phyloP scores from a whole-genome alignment of 2,797 vertebrate genomes.

The Epinephelus coioides region DNA sequence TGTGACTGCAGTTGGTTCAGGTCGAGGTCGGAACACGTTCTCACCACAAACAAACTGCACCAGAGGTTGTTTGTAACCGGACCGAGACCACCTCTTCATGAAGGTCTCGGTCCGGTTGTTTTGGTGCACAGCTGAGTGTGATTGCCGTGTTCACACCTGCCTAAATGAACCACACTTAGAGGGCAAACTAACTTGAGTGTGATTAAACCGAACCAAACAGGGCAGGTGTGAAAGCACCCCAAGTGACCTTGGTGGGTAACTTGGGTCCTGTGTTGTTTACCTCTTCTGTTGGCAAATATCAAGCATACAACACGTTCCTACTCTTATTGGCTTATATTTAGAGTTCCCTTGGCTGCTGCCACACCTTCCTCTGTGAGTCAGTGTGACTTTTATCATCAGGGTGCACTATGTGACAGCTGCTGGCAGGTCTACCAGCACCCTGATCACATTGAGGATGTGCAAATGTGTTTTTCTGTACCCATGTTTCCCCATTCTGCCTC shows the following conservation, averaged over 20 bases:
- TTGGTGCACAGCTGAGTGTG: too few relatives aligned
- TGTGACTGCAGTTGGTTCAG: too few relatives aligned
- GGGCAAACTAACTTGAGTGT: too few relatives aligned
- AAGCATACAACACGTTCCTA: neutral
- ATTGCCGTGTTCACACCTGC: too few relatives aligned
- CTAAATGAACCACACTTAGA: too few relatives aligned
- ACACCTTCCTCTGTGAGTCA: neutral
- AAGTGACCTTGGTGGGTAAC: neutral
- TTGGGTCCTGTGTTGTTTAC: neutral
- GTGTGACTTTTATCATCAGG: slow-evolving; percentile 28
- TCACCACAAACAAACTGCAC: too few relatives aligned
- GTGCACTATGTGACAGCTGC: slow-evolving; percentile 28
- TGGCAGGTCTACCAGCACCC: slow-evolving; percentile 2
- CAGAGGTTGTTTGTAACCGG: too few relatives aligned
- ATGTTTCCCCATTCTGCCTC: neutral
- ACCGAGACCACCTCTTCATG: too few relatives aligned
- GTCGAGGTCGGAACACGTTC: too few relatives aligned
- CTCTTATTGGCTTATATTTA: slow-evolving; percentile 13
- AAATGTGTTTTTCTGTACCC: slow-evolving; percentile 8
- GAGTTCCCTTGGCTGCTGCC: slow-evolving; percentile 13
- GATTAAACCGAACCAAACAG: too few relatives aligned
- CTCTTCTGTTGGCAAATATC: neutral
- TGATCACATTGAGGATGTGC: slow-evolving; percentile 16
- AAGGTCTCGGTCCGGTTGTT: too few relatives aligned
- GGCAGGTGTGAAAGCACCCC: too few relatives aligned